Conservation (phyloP, 2,888 invertebrate species). For the Bugulina stolonifera region DNA sequence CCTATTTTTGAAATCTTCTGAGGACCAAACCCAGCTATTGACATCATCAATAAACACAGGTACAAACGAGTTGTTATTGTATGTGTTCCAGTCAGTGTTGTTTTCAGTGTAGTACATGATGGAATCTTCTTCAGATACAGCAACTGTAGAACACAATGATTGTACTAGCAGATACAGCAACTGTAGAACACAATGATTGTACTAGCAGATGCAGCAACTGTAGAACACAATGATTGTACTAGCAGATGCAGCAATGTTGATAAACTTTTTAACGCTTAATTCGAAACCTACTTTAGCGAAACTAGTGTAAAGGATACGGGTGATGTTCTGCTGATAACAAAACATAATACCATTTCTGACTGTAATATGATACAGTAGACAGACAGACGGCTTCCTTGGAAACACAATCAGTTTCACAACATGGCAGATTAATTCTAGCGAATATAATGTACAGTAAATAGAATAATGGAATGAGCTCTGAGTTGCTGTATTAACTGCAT, state of each 20-base stretch:
- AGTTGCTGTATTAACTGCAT: no score
- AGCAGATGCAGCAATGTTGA: background rate
- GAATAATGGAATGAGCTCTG: no score
- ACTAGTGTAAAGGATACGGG: no score
- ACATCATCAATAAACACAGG: constrained; percentile 13
- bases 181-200: background rate
- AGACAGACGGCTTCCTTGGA: no score
- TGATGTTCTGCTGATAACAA: no score
- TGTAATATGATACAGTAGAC: no score
- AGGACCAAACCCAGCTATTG: background rate
- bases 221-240: background rate
- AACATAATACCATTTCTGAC: no score
- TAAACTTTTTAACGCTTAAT: no score
- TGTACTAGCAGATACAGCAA: background rate
- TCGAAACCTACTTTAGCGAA: no score
- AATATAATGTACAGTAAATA: no score
- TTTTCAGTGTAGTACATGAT: constrained; percentile 1
- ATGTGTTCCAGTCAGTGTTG: background rate
- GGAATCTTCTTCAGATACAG: constrained; percentile 3
- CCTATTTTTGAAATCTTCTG: background rate
- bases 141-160: background rate
- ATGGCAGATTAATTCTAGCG: no score
- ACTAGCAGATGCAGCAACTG: background rate
- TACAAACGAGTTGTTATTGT: constrained; percentile 18
- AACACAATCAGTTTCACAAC: no score